Base-by-base conservation (phyloP, 2,888 invertebrate species). In the Parapristionchus giblindavisi region DNA sequence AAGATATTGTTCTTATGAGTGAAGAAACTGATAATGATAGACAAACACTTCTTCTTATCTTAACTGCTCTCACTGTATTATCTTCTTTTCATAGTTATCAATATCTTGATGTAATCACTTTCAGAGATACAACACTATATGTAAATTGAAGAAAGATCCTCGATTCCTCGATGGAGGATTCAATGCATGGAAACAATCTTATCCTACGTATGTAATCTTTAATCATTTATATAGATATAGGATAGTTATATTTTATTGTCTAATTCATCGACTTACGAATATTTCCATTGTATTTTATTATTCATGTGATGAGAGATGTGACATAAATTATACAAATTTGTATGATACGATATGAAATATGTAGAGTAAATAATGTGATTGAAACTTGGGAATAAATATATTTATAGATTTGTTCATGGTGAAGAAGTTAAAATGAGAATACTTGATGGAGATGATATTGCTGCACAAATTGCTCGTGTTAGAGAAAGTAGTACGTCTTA, bases 151-250 rank as follows among this genome's bases (percentile, higher is more conserved):
- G 54, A 54, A 24, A 14, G 17, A n/a, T 24, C 6, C n/a, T 54
- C 54, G 54, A 54, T 14, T 14, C 54, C 5, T 14, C 54, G 80
- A 85, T 27, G 85, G 85, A 27, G 86, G 86, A 4, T 86, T 85
- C 75, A 61, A 76, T 21, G 70, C 73, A 38, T 86, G 85, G 85
- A 77, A 80, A 72, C 66, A 71, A 1, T 76, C 79, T 14, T 83
- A 81, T 71, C 81, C 81, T 51, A 75, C 66, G 54, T 70, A 1
- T 36, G 54, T 54, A n/a, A n/a, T 32, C 54, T n/a, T 48, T 1
- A 43, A 65, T 27, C 48, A 17, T 43, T 6, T 14, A 43, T 65
- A 48, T 21, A 6, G n/a, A 27, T 27, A 63, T n/a, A 27, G 29
- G 43, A 2, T 27, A 4, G 29, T 4, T 27, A n/a, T 54, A n/a